These are phyloP conservation scores for Xyrichtys novacula DNA, from an alignment of 2,797 vertebrate species.

Conservation along the genomic window DNA sequence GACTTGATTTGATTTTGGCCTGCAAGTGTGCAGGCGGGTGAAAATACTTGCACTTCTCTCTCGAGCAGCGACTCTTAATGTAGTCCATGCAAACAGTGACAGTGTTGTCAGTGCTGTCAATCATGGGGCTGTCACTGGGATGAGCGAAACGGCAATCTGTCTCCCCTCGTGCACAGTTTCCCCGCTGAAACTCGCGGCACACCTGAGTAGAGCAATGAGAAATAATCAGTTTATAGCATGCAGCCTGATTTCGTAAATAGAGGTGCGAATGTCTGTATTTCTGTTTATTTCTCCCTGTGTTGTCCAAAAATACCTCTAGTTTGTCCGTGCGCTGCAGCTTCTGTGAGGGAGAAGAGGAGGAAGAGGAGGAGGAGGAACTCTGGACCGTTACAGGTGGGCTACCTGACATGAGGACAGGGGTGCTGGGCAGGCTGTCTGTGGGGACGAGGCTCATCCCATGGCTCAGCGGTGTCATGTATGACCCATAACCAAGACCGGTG, in stretches of 20 bases:
- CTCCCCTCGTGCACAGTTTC: constrained; percentile 98
- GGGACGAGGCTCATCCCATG: constrained; percentile 95
- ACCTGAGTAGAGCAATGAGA: constrained; percentile 83
- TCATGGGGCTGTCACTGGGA: constrained; percentile 98
- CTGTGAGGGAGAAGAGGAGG: constrained; percentile 93
- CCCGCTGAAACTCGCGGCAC: constrained; percentile 98
- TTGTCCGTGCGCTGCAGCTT: constrained; percentile 98
- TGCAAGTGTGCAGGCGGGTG: constrained; percentile 99
- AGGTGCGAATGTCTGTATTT: constrained; percentile 5
- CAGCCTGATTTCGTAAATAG: background rate
- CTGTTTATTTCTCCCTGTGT: constrained; percentile 4
- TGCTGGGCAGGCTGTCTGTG: constrained; percentile 93
- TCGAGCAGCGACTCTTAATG: constrained; percentile 99
- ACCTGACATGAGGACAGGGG: constrained; percentile 91
- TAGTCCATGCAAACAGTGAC: constrained; percentile 99
- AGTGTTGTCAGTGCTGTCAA: constrained; percentile 98
- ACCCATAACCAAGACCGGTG: constrained; percentile 94
- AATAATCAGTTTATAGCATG: constrained; percentile 4
- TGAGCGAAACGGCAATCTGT: constrained; percentile 99
- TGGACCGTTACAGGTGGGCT: constrained; percentile 92
- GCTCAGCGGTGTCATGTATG: constrained; percentile 93
- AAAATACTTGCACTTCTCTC: constrained; percentile 99
- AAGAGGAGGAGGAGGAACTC: constrained; percentile 90
- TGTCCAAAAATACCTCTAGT: constrained; percentile 91
- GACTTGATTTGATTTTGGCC: constrained; percentile 99